A percentile compares a stretch with the other conserved stretches of the same genome.
These are phyloP conservation scores for Oxycera nigricornis DNA, from an alignment of 2,888 invertebrate genomes.

Conservation along the genomic window DNA sequence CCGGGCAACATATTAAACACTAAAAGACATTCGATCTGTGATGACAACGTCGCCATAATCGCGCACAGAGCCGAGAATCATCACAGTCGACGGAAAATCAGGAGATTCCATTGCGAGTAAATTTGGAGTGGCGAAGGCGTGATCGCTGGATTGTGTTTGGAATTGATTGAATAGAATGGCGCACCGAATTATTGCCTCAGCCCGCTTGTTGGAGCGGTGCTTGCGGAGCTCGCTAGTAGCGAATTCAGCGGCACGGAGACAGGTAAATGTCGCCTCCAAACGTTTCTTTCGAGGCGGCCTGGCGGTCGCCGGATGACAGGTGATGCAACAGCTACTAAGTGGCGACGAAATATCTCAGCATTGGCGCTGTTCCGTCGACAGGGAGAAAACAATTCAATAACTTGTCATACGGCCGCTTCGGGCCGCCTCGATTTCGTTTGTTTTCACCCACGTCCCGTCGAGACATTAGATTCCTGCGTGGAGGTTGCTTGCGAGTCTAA, in stretches of 20 bases:
- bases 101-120: conserved; percentile 5
- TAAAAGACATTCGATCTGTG: conserved; percentile 9
- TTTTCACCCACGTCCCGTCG: background rate
- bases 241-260: conserved; percentile 58
- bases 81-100: background rate
- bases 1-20: background rate
- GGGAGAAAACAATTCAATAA: background rate
- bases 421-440: background rate
- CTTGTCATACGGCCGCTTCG: background rate
- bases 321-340: conserved; percentile 47
- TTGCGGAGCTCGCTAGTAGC: conserved; percentile 43
- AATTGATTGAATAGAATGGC: conserved; percentile 63
- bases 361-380: background rate
- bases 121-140: background rate
- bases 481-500: too few relatives aligned
- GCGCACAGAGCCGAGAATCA: background rate
- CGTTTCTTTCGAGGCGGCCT: background rate
- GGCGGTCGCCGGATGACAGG: conserved; percentile 33
- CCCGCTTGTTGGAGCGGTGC: conserved; percentile 66
- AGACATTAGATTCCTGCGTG: too few relatives aligned
- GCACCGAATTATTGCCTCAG: conserved; percentile 67
- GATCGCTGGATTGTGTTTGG: background rate
- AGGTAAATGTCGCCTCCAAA: too few relatives aligned
- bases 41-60: conserved; percentile 33
- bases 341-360: background rate